phyloP scores from a whole-genome alignment of 37 sponge, comb jelly and placozoan species.

The Halichondria panicea region DNA sequence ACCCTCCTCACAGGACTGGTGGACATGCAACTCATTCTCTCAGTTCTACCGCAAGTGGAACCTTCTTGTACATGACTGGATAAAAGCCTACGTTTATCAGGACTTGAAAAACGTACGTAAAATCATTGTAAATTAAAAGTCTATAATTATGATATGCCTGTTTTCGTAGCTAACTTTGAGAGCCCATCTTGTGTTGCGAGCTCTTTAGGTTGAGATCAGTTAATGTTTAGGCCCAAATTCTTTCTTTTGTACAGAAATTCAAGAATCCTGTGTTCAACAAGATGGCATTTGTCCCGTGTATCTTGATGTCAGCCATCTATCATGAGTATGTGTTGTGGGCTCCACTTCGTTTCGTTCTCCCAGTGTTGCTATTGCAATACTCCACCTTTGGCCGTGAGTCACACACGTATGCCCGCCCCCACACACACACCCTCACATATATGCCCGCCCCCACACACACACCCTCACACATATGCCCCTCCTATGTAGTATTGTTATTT shows the following conservation, averaged over 20 bases:
- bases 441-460: too few relatives aligned
- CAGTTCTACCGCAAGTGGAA: conserved; percentile 91
- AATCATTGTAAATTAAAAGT: background rate
- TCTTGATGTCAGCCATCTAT: conserved; percentile 72
- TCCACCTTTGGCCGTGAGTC: conserved; percentile 73
- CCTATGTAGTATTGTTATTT: conserved; percentile 41
- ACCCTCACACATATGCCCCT: too few relatives aligned
- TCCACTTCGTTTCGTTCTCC: conserved; percentile 64
- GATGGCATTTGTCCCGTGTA: conserved; percentile 60
- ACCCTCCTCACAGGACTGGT: conserved; percentile 93
- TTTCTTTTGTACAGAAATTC: conserved; percentile 42
- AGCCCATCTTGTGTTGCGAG: too few relatives aligned
- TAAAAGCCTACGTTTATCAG: conserved; percentile 82
- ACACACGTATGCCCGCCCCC: too few relatives aligned
- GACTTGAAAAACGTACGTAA: conserved; percentile 70
- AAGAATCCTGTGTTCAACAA: conserved; percentile 41
- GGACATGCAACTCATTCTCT: conserved; percentile 76
- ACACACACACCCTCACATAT: too few relatives aligned
- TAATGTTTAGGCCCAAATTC: background rate
- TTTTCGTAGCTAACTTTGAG: too few relatives aligned
- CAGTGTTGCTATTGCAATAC: conserved; percentile 65
- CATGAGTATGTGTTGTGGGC: conserved; percentile 89
- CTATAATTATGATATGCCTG: background rate
- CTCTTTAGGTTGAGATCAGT: background rate
- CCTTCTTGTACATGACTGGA: conserved; percentile 87